A percentile compares a stretch with the other conserved stretches of the same genome.
phyloP scores from a whole-genome alignment of 1,140 invertebrate genomes.

The Caenorhabditis elegans region WBcel235 BX284602.5:4004501-4005000 shows the following conservation, averaged over 20 bases:
- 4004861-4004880: too few relatives aligned
- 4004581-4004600: too few relatives aligned
- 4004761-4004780: slow-evolving; percentile 10
- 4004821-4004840: neutral
- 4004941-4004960: neutral
- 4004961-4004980: neutral
- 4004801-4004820: too few relatives aligned
- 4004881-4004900: neutral
- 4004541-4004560: too few relatives aligned
- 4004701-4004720: neutral
- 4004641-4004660: too few relatives aligned
- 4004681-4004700: neutral
- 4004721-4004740: neutral
- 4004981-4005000: neutral
- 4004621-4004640: too few relatives aligned
- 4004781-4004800: neutral
- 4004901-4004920: neutral
- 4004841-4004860: neutral
- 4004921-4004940: neutral
- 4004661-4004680: too few relatives aligned
- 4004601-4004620: too few relatives aligned
- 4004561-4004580: too few relatives aligned
- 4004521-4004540: too few relatives aligned
- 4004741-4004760: slow-evolving; percentile 27
- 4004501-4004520: too few relatives aligned